A percentile compares a stretch with the other conserved stretches of the same genome.
Evolutionary conservation across 2,113 vertebrate species (phyloP).

Genomic region (Colaptes auratus): DNA sequence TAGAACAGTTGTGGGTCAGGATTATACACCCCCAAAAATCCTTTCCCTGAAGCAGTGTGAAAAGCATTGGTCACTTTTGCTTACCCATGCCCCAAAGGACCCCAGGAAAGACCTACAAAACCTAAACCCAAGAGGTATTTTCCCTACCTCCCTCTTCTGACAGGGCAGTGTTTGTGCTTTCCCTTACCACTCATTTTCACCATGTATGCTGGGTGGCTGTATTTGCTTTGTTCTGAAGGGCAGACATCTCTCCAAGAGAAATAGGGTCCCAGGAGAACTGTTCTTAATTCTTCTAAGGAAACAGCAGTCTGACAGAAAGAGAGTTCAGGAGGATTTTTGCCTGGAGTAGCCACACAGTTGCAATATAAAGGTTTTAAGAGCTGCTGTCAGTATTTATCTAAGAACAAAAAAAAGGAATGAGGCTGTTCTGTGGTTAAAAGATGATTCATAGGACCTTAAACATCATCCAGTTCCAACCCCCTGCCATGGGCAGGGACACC

Average conservation of each 20-base stretch:
- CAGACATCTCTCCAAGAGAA: slow-evolving; percentile 31
- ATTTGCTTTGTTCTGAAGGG: not conserved
- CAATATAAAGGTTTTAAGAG: not conserved
- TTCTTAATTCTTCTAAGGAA: not conserved
- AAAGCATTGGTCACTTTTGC: not conserved
- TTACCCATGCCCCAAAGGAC: not conserved
- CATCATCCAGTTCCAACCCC: too few relatives aligned
- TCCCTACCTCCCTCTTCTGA: accelerated
- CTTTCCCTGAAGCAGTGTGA: slow-evolving; percentile 54
- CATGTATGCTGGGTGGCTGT: slow-evolving; percentile 73
- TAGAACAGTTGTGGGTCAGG: slow-evolving; percentile 73
- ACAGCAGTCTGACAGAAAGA: not conserved
- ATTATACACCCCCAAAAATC: slow-evolving; percentile 83
- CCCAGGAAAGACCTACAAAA: not conserved
- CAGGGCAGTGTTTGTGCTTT: not conserved
- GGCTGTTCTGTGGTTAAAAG: not conserved
- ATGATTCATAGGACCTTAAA: not conserved
- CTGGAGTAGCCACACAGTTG: not conserved
- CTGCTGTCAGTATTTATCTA: not conserved
- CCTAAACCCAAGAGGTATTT: not conserved
- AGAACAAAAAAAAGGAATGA: not conserved
- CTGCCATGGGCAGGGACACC: too few relatives aligned
- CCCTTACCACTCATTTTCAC: slow-evolving; percentile 83
- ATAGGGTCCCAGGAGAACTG: not conserved
- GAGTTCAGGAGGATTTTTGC: not conserved